phyloP scores from a whole-genome alignment of 2,797 vertebrate species.

The Salarias fasciatus region DNA sequence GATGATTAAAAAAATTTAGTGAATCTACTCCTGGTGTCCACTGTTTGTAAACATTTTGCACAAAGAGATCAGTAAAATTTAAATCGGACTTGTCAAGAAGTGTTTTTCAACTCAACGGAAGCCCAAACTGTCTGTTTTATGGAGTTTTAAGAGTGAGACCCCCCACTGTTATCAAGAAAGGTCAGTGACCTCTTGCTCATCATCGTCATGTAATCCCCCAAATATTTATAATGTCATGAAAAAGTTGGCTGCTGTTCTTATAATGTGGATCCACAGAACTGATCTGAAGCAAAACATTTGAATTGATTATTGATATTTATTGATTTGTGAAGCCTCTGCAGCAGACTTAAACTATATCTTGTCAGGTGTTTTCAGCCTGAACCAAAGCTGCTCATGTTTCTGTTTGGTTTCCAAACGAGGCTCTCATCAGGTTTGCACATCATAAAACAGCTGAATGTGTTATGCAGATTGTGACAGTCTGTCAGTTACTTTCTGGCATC shows the following conservation, averaged over 20 bases:
- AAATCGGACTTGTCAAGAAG: not conserved
- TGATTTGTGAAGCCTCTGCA: slow-evolving; percentile 31
- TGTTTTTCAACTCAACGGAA: not conserved
- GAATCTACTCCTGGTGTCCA: not conserved
- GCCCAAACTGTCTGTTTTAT: not conserved
- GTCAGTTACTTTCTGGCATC: not conserved
- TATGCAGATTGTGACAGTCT: not conserved
- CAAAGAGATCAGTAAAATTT: not conserved
- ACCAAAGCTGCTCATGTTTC: slow-evolving; percentile 49
- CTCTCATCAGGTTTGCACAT: slow-evolving; percentile 41
- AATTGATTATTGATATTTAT: slow-evolving; percentile 37
- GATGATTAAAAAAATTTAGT: slow-evolving; percentile 34
- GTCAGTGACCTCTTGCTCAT: slow-evolving; percentile 53
- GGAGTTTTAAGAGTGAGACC: slow-evolving; percentile 42
- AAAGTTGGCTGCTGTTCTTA: not conserved
- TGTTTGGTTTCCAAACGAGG: slow-evolving; percentile 5
- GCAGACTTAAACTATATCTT: slow-evolving; percentile 20
- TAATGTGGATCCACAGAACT: slow-evolving; percentile 7
- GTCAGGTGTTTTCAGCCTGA: slow-evolving; percentile 18
- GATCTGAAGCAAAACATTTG: not conserved
- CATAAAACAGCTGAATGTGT: slow-evolving; percentile 21
- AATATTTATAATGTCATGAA: not conserved
- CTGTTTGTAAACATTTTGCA: not conserved
- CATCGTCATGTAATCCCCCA: too few species aligned
- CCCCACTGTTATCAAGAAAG: slow-evolving; percentile 25